A percentile compares a stretch with the other conserved stretches of the same genome.
Conservation (phyloP, 2,888 invertebrate genomes). For the Mythimna albipuncta region DNA sequence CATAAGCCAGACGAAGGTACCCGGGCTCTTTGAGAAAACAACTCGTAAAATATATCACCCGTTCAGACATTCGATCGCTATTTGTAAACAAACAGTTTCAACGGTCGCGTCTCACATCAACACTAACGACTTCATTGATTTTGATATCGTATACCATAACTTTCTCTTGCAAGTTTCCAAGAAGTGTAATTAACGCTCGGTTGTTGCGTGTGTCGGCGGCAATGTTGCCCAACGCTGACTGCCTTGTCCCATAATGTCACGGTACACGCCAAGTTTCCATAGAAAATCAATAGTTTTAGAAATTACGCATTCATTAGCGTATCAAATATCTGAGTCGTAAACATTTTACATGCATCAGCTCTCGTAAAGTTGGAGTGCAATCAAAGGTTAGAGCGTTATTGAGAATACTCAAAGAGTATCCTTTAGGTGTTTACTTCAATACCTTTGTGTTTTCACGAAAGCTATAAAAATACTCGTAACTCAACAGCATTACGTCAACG, state of each 20-base stretch:
- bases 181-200: conserved; percentile 45
- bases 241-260: conserved; percentile 60
- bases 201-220: conserved; percentile 53
- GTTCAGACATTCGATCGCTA: conserved; percentile 37
- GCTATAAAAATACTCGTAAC: conserved; percentile 57
- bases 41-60: conserved; percentile 43
- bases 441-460: conserved; percentile 42
- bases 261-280: conserved; percentile 27
- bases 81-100: conserved; percentile 49
- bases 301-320: conserved; percentile 27
- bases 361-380: conserved; percentile 28
- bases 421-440: conserved; percentile 40
- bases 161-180: conserved; percentile 57
- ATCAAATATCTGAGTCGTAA: conserved; percentile 36
- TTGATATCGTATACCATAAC: conserved; percentile 41
- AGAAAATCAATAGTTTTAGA: conserved; percentile 35
- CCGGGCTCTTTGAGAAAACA: conserved; percentile 43
- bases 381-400: conserved; percentile 46
- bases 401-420: conserved; percentile 47
- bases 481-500: conserved; percentile 43
- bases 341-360: conserved; percentile 29
- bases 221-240: conserved; percentile 55
- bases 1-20: conserved; percentile 22
- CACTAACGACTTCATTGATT: conserved; percentile 30
- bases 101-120: conserved; percentile 31